Base-by-base conservation (phyloP, 2,888 invertebrate genomes). In the Lepetodrilus schrolli region DNA sequence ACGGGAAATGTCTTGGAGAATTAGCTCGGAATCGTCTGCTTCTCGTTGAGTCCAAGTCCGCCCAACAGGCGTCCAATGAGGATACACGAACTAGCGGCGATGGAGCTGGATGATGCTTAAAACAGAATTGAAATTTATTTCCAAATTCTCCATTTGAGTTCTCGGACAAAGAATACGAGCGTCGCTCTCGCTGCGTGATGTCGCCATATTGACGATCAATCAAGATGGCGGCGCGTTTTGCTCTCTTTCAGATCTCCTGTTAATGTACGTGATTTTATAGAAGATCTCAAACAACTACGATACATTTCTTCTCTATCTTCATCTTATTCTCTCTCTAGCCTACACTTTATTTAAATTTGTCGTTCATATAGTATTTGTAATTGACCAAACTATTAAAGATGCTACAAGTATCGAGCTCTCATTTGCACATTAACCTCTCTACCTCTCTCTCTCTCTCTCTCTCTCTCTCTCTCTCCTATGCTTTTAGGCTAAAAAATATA, bases 201-300 rank as follows among this genome's bases (percentile, higher is more conserved):
- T 10, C 21, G 58, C 58, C 30, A 58, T 30, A 17, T 17, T 13
- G 23, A 58, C 58, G 58, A 58, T 58, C 58, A 58, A 58, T 58
- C 58, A 58, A 58, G 58, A 58, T 58, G 58, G 58, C 58, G 58
- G 13, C 58, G 34, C 48, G 26, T 34, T 23, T 7, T 58, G 58
- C 23, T 34, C n/a, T 26, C 34, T 13, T 34, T 30, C 30, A 13
- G 58, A 58, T 58, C 58, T 34, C 58, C 30, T 30, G 13, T 58
- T 26, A 26, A 30, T 34, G 34, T 58, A 34, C n/a, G n/a, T 43
- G 43, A 43, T 43, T 43, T 43, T n/a, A 58, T n/a, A 58, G 58
- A 58, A 17, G 13, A 58, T n/a, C n/a, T n/a, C n/a, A n/a, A n/a
- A n/a, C n/a, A n/a, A n/a, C n/a, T n/a, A n/a, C n/a, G n/a, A n/a